phyloP scores from a whole-genome alignment of 2,888 invertebrate species.

The Lysandra coridon region DNA sequence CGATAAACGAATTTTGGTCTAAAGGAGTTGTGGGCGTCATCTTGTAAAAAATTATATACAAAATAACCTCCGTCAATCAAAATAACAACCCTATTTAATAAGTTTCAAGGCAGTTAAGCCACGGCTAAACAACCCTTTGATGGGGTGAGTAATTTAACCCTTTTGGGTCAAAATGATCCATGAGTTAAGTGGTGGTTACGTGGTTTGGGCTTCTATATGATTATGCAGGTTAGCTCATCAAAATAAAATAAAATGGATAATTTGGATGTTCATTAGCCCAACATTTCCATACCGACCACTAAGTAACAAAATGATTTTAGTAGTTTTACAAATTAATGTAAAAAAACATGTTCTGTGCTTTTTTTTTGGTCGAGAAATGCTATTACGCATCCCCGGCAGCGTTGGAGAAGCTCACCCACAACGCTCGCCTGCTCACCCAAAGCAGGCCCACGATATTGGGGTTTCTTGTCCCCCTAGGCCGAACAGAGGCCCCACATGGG shows the following conservation, averaged over 20 bases:
- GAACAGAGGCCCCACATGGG: too few relatives aligned
- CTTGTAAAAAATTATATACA: not conserved
- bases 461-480: too few relatives aligned
- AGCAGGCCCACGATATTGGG: too few relatives aligned
- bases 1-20: too few relatives aligned
- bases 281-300: not conserved
- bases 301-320: too few relatives aligned
- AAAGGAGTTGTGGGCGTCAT: too few relatives aligned
- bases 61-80: constrained; percentile 10
- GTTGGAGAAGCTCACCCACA: too few relatives aligned
- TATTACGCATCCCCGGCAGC: too few relatives aligned
- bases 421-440: too few relatives aligned
- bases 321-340: too few relatives aligned
- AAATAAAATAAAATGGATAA: not conserved
- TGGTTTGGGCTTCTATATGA: constrained; percentile 22
- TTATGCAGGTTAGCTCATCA: not conserved
- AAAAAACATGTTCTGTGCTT: too few relatives aligned
- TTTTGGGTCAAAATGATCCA: constrained; percentile 53
- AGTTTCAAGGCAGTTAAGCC: not conserved
- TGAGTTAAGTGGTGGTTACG: constrained; percentile 59
- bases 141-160: constrained; percentile 55
- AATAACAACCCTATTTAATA: not conserved
- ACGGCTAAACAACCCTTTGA: constrained; percentile 61
- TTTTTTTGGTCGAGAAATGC: too few relatives aligned
- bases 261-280: not conserved